Percentiles rank a stretch among this genome's conserved stretches.
phyloP scores from a whole-genome alignment of 2,888 invertebrate genomes.

The Rhagonycha lutea region DNA sequence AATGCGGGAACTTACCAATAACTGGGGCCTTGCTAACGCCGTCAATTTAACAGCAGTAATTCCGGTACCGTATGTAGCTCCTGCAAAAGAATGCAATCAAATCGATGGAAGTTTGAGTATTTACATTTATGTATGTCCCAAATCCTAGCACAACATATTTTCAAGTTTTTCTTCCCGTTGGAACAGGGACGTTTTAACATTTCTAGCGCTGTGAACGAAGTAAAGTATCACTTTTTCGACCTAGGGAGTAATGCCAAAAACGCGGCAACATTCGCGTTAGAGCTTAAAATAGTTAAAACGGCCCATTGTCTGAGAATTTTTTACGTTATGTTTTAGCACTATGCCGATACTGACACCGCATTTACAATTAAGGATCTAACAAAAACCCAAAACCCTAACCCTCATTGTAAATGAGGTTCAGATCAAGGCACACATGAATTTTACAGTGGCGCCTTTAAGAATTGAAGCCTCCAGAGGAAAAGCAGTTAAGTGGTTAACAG shows the following conservation, averaged over 20 bases:
- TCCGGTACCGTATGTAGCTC: constrained; percentile 90
- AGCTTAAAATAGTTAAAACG: neutral
- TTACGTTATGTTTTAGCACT: neutral
- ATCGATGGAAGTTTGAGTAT: neutral
- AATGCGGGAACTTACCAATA: constrained; percentile 72
- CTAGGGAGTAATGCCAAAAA: too few species aligned
- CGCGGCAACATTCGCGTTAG: too few species aligned
- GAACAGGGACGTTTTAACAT: neutral
- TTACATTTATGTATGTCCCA: neutral
- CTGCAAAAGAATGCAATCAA: constrained; percentile 58
- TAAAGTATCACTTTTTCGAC: too few species aligned
- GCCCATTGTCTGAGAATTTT: neutral
- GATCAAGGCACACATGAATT: neutral
- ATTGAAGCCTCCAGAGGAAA: neutral
- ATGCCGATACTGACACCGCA: neutral
- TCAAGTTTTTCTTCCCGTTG: neutral
- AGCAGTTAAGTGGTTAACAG: too few species aligned
- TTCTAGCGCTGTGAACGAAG: too few species aligned
- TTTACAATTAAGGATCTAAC: neutral
- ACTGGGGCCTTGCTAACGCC: constrained; percentile 94
- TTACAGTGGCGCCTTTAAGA: neutral
- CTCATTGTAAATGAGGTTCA: neutral
- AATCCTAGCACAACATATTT: neutral
- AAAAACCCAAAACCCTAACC: neutral
- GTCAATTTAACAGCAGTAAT: constrained; percentile 97